Base-by-base conservation (phyloP, 2,888 invertebrate genomes). In the Lutraria lutraria region DNA sequence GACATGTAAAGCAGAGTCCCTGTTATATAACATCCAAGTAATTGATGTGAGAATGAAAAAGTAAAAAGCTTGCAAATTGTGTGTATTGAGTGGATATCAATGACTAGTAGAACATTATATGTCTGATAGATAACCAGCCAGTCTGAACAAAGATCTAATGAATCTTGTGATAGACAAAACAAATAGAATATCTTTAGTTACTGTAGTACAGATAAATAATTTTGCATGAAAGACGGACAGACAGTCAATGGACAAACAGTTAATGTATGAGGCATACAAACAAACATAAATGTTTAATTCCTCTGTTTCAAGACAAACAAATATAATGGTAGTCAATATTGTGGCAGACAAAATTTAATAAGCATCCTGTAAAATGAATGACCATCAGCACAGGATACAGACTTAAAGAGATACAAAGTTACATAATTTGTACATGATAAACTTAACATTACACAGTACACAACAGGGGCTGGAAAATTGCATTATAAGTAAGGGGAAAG, bases 401-500 rank as follows among this genome's bases (percentile, higher is more conserved):
- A 25, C 25, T 25, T 25, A 68, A n/a, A 68, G 63, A n/a, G n/a
- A 25, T 68, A 68, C 63, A 68, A n/a, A 68, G 63, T 25, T 63
- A 63, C 25, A 68, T 68, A 25, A 43, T 68, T 56, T 19, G 10
- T 68, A 68, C 25, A 68, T 25, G 63, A 68, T 25, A 68, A 68
- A 68, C 25, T n/a, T 10, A 25, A 25, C 25, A 68, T 68, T 25
- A 25, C 25, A 68, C 60, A 60, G 21, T 15, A 60, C n/a, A 60
- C 13, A 43, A 25, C n/a, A 25, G 6, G 63, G 8, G 63, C 25
- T 6, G 12, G 21, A 68, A 68, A 68, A 68, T 68, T 68, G 63
- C 63, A 68, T 68, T 25, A 68, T 25, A 68, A 43, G 43, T 68
- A 68, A 25, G n/a, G 63, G 63, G 63, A 68, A 68, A 68, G 63